Evolutionary conservation across 2,113 vertebrate genomes (phyloP).

Genomic region (Caloenas nicobarica): DNA sequence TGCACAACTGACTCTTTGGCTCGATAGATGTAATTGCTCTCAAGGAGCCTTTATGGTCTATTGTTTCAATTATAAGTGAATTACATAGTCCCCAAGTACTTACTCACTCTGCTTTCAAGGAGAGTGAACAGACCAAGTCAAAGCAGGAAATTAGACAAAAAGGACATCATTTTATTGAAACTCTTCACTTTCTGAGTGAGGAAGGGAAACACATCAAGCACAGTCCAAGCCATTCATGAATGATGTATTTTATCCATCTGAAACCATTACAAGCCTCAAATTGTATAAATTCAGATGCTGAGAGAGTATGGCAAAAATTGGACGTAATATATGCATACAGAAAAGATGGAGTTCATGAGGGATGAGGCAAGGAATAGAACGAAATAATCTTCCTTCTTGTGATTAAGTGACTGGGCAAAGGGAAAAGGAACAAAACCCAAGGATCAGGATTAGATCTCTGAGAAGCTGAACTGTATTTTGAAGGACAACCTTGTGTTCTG

Average conservation of each 20-base stretch:
- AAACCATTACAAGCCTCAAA: background rate
- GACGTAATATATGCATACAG: background rate
- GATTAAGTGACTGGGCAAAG: background rate
- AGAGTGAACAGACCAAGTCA: constrained; percentile 56
- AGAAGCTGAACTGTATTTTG: background rate
- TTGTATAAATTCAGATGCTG: background rate
- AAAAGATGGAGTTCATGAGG: background rate
- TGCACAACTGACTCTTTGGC: constrained; percentile 49
- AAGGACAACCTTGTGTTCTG: background rate
- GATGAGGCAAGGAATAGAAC: background rate
- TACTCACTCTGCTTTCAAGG: constrained; percentile 65
- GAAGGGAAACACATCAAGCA: constrained; percentile 2
- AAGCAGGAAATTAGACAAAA: constrained; percentile 50
- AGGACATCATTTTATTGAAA: background rate
- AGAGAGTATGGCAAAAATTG: background rate
- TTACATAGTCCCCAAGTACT: constrained; percentile 57
- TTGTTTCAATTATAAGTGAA: constrained; percentile 72
- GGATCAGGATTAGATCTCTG: background rate
- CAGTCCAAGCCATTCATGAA: background rate
- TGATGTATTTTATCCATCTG: background rate
- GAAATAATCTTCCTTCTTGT: background rate
- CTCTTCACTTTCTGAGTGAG: background rate
- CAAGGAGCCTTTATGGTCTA: constrained; percentile 59
- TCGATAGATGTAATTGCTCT: constrained; percentile 66
- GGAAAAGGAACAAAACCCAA: background rate